Evolutionary conservation across 1,140 invertebrate genomes (phyloP).

Genomic region (Helicorthomorpha holstii): DNA sequence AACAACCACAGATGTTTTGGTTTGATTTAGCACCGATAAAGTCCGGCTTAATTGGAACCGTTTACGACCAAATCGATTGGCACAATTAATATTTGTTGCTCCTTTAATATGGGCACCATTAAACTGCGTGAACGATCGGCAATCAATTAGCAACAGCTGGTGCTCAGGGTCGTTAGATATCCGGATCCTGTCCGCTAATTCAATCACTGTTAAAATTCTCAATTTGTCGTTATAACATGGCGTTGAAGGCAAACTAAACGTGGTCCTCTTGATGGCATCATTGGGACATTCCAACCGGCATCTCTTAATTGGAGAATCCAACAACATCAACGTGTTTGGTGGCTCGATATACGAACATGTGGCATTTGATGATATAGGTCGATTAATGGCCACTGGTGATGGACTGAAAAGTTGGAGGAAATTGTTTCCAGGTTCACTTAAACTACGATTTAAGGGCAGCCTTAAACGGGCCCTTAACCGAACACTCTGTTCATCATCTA

Average conservation of each 20-base stretch:
- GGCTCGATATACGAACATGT: conserved; percentile 5
- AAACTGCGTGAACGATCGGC: conserved; percentile 51
- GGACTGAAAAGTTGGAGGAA: neutral
- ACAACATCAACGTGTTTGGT: neutral
- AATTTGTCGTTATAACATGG: conserved; percentile 12
- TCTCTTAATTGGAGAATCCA: conserved; percentile 27
- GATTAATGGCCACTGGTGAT: conserved; percentile 10
- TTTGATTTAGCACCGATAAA: conserved; percentile 34
- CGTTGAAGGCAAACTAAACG: neutral
- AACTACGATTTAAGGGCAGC: conserved; percentile 37
- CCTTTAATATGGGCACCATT: conserved; percentile 50
- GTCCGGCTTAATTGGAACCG: conserved; percentile 48
- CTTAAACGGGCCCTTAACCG: too few relatives aligned
- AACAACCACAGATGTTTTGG: conserved; percentile 25
- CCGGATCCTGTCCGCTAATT: neutral
- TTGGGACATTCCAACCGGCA: conserved; percentile 40
- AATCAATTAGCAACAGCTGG: conserved; percentile 42
- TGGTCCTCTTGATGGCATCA: neutral
- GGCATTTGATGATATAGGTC: conserved; percentile 10
- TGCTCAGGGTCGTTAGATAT: neutral
- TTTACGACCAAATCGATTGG: conserved; percentile 49
- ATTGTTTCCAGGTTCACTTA: conserved; percentile 35
- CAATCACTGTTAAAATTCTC: neutral
- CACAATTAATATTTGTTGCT: conserved; percentile 56
- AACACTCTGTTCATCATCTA: too few relatives aligned